phyloP scores from a whole-genome alignment of 2,113 vertebrate genomes.

The Amphilophus citrinellus region DNA sequence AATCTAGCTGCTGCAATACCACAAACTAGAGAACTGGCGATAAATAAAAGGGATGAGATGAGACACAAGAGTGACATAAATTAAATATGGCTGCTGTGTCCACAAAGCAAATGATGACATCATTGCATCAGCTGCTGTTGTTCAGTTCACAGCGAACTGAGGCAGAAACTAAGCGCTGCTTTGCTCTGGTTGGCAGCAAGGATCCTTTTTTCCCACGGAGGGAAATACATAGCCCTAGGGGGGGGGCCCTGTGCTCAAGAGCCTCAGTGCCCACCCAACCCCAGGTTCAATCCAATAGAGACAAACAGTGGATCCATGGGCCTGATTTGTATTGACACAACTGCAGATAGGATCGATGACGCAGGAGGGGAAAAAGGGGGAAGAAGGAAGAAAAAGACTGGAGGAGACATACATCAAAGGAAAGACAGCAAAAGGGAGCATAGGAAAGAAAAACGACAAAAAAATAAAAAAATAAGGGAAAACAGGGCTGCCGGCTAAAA shows the following conservation, averaged over 20 bases:
- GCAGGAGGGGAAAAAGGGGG: not conserved
- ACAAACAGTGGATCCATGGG: constrained; percentile 48
- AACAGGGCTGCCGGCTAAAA: not conserved
- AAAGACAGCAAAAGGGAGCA: not conserved
- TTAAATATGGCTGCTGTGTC: constrained; percentile 66
- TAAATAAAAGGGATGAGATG: constrained; percentile 46
- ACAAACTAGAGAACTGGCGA: constrained; percentile 37
- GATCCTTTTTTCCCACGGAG: constrained; percentile 55
- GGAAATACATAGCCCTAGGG: constrained; percentile 28
- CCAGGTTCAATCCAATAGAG: constrained; percentile 41
- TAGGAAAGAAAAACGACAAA: constrained; percentile 4
- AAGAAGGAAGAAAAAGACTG: not conserved
- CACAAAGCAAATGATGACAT: constrained; percentile 60
- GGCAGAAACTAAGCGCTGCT: constrained; percentile 27
- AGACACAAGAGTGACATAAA: constrained; percentile 59
- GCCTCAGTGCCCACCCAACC: constrained; percentile 6
- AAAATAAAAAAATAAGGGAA: not conserved
- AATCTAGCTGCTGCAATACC: constrained; percentile 29
- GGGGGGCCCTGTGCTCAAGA: constrained; percentile 14
- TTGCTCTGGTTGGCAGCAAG: constrained; percentile 23
- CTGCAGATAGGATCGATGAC: constrained; percentile 62
- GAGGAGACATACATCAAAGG: constrained; percentile 12
- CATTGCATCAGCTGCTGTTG: constrained; percentile 54
- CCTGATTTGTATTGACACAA: constrained; percentile 57
- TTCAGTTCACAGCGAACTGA: constrained; percentile 46